Evolutionary conservation across 2,797 vertebrate species (phyloP), one percentile per base, ranked within the genome.

Genomic region (Peromyscus nudipes): DNA sequence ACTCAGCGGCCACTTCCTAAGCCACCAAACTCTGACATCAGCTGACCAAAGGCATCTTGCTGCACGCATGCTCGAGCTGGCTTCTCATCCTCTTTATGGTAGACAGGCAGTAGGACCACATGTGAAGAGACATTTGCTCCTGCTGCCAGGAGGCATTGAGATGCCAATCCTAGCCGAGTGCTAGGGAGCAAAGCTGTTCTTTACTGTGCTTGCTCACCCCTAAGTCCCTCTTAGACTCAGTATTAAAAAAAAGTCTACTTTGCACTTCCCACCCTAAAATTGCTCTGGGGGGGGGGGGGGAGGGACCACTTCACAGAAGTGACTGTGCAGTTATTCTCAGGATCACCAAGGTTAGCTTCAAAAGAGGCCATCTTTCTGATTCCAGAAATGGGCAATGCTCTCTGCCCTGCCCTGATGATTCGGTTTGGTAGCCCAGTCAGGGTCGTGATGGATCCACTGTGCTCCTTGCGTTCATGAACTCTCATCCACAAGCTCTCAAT

Each of bases 71-170:
- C 99, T 90, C 99, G 99, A 95, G 99, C 99, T 94, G 99, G 99
- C 97, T 99, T 99, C 97, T 99, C 99, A 97, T 99, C 99, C 97
- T 99, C 99, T 97, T 99, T 99, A 97, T 99, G 99, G 98, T 99
- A 99, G 97, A 99, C 99, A 98, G 99, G 98, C 99, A 99, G 99
- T 99, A 17, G 12, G 99, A 4, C 25, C 99, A 99, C 99, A 99
- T 98, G 99, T 99, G 98, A 99, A 99, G 98, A 99, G 99, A 98
- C n/a, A 8, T 99, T 99, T 92, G 99, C 99, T 77, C 99, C 99
- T 12, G 99, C 99, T 90, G 99, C 37, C n/a, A 77, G n/a, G 14
- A 27, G 29, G n/a, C 1, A 27, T 9, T 69, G 95, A 99, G 99
- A 98, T 99, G 99, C 99, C 99, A 99, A 98, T 99, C 99, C 97